These are phyloP conservation scores for Eurytoma californica DNA, from an alignment of 2,888 invertebrate genomes.

Conservation along the genomic window DNA sequence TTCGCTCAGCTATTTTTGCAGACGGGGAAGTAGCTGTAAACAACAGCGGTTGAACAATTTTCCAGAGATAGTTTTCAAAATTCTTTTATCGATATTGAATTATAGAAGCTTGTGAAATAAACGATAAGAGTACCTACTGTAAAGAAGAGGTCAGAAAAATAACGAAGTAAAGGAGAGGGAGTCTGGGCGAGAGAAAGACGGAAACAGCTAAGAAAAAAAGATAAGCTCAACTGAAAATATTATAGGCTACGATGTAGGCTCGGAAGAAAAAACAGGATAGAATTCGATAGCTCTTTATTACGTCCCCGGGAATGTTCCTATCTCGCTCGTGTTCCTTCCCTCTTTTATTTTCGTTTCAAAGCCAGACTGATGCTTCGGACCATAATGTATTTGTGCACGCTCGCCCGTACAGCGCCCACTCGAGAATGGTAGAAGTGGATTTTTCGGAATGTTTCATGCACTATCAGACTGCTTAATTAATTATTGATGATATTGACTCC, in stretches of 20 bases:
- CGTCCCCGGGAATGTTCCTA: constrained; percentile 26
- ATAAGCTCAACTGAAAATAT: constrained; percentile 49
- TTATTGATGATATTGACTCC: neutral
- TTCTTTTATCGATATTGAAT: neutral
- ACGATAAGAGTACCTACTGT: neutral
- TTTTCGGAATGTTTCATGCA: constrained; percentile 47
- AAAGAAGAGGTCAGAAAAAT: neutral
- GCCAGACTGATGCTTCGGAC: neutral
- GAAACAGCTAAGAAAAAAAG: constrained; percentile 18
- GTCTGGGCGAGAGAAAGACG: neutral
- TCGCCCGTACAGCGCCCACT: neutral
- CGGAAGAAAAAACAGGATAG: constrained; percentile 27
- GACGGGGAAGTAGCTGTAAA: neutral
- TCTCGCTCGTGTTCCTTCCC: constrained; percentile 5
- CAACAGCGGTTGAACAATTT: neutral
- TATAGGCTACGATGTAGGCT: constrained; percentile 36
- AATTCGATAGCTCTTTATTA: constrained; percentile 53
- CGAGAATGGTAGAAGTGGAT: constrained; percentile 6
- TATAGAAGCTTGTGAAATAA: neutral
- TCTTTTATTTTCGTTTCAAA: neutral
- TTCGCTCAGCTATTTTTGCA: neutral
- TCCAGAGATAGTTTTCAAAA: neutral
- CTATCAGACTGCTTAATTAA: constrained; percentile 45
- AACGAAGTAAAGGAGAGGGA: neutral
- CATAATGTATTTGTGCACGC: neutral